Evolutionary conservation across 2,113 vertebrate species (phyloP).

Genomic region (Eclectus roratus): DNA sequence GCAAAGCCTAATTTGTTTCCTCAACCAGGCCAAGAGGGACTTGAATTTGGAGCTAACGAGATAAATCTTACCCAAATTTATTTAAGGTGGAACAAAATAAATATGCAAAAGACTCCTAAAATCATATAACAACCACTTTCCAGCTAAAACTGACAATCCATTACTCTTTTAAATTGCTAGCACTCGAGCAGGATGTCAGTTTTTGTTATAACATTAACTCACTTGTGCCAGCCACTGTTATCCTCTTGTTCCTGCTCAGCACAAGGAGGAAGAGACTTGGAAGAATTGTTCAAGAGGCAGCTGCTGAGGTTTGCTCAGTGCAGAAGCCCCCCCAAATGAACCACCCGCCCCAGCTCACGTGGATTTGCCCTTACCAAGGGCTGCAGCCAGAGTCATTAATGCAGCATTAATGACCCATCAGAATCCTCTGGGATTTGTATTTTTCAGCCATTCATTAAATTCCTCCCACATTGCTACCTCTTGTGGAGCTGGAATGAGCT

Average conservation of each 20-base stretch:
- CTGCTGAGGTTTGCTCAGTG: background rate
- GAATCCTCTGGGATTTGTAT: background rate
- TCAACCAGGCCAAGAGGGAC: constrained; percentile 65
- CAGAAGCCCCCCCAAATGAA: fast-evolving
- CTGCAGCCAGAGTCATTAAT: background rate
- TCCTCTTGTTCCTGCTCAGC: constrained; percentile 19
- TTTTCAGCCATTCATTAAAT: background rate
- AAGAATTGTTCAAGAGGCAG: background rate
- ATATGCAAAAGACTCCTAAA: constrained; percentile 72
- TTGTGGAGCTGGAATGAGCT: background rate
- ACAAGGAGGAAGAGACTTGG: background rate
- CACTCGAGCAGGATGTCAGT: constrained; percentile 41
- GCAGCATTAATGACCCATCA: background rate
- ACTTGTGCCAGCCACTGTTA: constrained; percentile 38
- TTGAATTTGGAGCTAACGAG: constrained; percentile 72
- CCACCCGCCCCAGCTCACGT: background rate
- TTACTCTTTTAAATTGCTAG: constrained; percentile 65
- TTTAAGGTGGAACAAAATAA: constrained; percentile 74
- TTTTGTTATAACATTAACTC: constrained; percentile 60
- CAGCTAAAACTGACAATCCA: constrained; percentile 69
- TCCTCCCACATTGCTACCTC: background rate
- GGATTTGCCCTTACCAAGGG: background rate
- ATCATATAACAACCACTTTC: constrained; percentile 62
- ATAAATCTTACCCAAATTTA: constrained; percentile 74
- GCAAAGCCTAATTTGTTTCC: constrained; percentile 77